Percentiles rank a stretch among this genome's conserved stretches.
Evolutionary conservation across 2,888 invertebrate genomes (phyloP).

Genomic region (Vesta saturnalis): DNA sequence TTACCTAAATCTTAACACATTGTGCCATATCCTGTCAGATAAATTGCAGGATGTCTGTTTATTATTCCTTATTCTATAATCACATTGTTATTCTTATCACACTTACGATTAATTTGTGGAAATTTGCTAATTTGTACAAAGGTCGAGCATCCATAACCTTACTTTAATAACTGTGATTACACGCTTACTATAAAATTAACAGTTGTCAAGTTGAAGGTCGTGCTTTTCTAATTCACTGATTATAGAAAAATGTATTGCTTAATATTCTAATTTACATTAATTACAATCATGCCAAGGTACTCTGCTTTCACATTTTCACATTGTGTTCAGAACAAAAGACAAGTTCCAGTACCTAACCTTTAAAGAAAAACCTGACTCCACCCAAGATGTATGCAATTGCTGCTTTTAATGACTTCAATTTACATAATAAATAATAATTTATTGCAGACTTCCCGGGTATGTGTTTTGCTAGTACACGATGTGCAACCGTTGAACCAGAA

Average conservation of each 20-base stretch:
- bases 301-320: not conserved
- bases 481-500: conserved; percentile 87
- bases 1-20: no score
- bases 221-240: no score
- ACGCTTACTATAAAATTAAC: no score
- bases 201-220: not conserved
- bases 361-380: not conserved
- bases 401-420: no score
- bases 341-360: not conserved
- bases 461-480: conserved; percentile 91
- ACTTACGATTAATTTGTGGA: no score
- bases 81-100: conserved; percentile 5
- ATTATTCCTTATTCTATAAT: conserved; percentile 18
- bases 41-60: conserved; percentile 24
- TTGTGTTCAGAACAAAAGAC: not conserved
- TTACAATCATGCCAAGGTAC: not conserved
- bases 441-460: conserved; percentile 85
- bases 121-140: no score
- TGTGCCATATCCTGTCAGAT: no score
- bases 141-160: no score
- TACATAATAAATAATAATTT: conserved; percentile 41
- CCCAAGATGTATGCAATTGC: not conserved
- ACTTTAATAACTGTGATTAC: no score
- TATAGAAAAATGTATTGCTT: no score
- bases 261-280: no score